phyloP scores from a whole-genome alignment of 2,113 vertebrate genomes.

The Pionites leucogaster region DNA sequence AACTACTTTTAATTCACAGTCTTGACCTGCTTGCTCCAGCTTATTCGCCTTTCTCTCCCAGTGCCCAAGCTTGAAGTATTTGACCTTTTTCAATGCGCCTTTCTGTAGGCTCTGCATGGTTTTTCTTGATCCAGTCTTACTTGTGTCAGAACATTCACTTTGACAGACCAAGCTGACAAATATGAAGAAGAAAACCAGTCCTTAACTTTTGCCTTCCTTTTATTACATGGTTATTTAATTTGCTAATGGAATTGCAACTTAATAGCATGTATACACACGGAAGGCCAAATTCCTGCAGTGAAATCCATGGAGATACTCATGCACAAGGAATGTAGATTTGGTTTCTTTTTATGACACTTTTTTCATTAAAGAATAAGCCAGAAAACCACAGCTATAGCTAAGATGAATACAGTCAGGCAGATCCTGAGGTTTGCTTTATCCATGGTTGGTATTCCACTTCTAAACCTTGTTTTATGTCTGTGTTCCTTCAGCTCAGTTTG shows the following conservation, averaged over 20 bases:
- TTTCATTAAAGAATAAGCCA: constrained; percentile 46
- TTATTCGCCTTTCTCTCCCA: not conserved
- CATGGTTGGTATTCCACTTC: not conserved
- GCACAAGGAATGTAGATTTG: constrained; percentile 26
- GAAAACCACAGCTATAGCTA: constrained; percentile 9
- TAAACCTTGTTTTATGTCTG: not conserved
- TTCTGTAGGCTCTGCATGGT: not conserved
- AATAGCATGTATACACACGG: constrained; percentile 1
- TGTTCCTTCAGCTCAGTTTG: not conserved
- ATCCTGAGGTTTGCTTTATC: constrained; percentile 9
- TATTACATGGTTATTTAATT: constrained; percentile 47
- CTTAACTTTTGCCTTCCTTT: not conserved
- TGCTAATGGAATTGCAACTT: constrained; percentile 46
- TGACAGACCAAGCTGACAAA: not conserved
- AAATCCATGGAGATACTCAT: constrained; percentile 23
- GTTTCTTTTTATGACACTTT: constrained; percentile 45
- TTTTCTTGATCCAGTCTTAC: constrained; percentile 12
- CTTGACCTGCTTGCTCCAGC: not conserved
- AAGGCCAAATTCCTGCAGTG: constrained; percentile 15
- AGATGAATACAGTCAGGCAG: constrained; percentile 8
- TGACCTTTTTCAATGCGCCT: not conserved
- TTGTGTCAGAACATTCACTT: not conserved
- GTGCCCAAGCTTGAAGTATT: not conserved
- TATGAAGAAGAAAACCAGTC: constrained; percentile 40
- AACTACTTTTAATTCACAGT: not conserved